Conservation (phyloP, 1,140 invertebrate genomes). For the Drosophila eugracilis region DNA sequence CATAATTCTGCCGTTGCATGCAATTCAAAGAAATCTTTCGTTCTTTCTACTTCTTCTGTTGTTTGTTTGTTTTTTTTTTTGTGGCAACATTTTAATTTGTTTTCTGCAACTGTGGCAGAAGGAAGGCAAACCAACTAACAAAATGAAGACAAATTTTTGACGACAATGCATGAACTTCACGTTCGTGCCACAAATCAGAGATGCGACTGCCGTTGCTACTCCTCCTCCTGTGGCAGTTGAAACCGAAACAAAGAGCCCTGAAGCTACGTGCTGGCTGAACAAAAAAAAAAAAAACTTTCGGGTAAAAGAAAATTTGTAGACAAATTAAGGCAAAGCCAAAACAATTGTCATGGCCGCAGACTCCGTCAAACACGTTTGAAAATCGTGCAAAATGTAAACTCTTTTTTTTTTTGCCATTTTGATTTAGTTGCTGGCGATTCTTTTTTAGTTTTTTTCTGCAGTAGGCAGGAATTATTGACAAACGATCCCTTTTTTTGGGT, state of each 20-base stretch:
- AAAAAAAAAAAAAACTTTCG: slow-evolving; percentile 46
- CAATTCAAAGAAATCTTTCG: slow-evolving; percentile 61
- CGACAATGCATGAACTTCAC: slow-evolving; percentile 79
- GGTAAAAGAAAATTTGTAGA: slow-evolving; percentile 71
- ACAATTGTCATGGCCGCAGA: slow-evolving; percentile 54
- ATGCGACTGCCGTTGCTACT: slow-evolving; percentile 67
- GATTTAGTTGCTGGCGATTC: slow-evolving; percentile 22
- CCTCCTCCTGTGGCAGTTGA: slow-evolving; percentile 36
- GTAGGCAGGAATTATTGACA: slow-evolving; percentile 79
- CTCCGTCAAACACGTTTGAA: slow-evolving; percentile 71
- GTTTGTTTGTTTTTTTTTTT: slow-evolving; percentile 30
- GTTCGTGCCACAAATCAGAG: slow-evolving; percentile 80
- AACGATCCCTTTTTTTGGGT: slow-evolving; percentile 37
- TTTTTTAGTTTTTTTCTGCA: slow-evolving; percentile 21
- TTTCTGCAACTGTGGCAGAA: slow-evolving; percentile 23
- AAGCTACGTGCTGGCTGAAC: slow-evolving; percentile 48
- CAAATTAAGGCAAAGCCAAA: slow-evolving; percentile 79
- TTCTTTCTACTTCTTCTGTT: slow-evolving; percentile 19
- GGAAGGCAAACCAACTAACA: slow-evolving; percentile 39
- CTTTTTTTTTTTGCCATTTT: slow-evolving; percentile 42
- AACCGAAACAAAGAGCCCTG: slow-evolving; percentile 51
- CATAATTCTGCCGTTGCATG: slow-evolving; percentile 77
- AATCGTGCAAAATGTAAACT: slow-evolving; percentile 63
- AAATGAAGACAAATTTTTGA: slow-evolving; percentile 73
- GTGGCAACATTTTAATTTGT: slow-evolving; percentile 81